These are phyloP conservation scores for Limnephilus auricula DNA, from an alignment of 2,888 invertebrate species.

Conservation along the genomic window DNA sequence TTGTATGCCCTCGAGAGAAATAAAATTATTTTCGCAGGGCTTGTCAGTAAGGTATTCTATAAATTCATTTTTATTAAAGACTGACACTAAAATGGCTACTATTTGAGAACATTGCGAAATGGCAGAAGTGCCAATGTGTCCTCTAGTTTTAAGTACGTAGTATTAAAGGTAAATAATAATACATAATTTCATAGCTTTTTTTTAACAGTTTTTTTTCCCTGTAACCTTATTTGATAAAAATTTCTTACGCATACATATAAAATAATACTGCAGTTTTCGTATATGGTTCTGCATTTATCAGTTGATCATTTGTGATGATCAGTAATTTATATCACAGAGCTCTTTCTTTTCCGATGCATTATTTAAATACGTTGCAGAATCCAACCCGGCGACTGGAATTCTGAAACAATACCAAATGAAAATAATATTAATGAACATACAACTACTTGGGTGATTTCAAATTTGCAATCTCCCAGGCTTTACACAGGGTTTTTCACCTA, in stretches of 20 bases:
- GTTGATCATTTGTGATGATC: not conserved
- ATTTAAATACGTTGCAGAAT: not conserved
- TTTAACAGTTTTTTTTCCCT: slow-evolving; percentile 22
- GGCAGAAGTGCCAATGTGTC: not conserved
- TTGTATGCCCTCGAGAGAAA: not conserved
- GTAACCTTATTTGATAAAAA: slow-evolving; percentile 54
- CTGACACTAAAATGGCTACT: not conserved
- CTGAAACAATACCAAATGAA: slow-evolving; percentile 27
- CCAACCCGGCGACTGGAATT: slow-evolving; percentile 18
- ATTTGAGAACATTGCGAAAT: not conserved
- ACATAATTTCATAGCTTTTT: not conserved
- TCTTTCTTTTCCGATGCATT: slow-evolving; percentile 31
- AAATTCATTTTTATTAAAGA: not conserved
- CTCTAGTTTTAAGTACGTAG: not conserved
- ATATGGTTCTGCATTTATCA: slow-evolving; percentile 35
- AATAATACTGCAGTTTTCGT: slow-evolving; percentile 49
- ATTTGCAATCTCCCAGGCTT: no score
- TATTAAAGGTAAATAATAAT: not conserved
- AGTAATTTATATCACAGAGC: slow-evolving; percentile 32
- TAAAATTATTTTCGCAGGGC: not conserved
- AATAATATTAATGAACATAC: slow-evolving; percentile 4
- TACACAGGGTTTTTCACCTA: no score
- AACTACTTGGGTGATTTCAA: no score
- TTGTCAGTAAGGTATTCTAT: not conserved
- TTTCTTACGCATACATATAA: slow-evolving; percentile 58